A percentile compares a stretch with the other conserved stretches of the same genome.
These are phyloP conservation scores for Drosophila albomicans DNA, from an alignment of 1,140 invertebrate genomes.

Conservation along the genomic window DNA sequence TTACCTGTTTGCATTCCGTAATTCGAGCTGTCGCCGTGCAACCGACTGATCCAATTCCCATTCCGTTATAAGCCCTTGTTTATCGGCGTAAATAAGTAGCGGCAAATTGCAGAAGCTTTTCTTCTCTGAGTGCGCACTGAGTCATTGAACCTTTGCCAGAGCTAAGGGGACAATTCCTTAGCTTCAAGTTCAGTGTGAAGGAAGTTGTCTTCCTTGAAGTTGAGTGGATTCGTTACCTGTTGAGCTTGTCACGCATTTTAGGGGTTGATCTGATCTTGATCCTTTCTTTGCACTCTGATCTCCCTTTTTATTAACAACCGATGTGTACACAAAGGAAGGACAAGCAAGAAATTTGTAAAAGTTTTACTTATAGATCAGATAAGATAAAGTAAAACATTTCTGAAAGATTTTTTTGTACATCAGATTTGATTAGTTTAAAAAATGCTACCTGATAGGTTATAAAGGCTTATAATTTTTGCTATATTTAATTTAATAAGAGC, in stretches of 20 bases:
- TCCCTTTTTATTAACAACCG: no score
- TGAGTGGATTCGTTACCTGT: background rate
- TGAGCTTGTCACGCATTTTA: background rate
- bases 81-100: constrained; percentile 15
- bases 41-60: constrained; percentile 42
- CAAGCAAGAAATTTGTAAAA: no score
- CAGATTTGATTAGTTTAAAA: no score
- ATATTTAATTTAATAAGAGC: no score
- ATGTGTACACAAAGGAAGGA: no score
- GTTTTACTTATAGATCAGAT: no score
- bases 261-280: background rate
- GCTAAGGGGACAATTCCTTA: background rate
- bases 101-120: constrained; percentile 5
- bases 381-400: no score
- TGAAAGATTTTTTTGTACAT: no score
- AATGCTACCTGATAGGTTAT: no score
- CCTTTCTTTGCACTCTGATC: background rate
- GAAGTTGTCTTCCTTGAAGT: constrained; percentile 7
- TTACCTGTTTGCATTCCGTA: constrained; percentile 48
- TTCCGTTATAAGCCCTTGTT: constrained; percentile 32
- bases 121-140: background rate
- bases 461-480: no score
- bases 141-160: constrained; percentile 4
- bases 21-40: constrained; percentile 45
- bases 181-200: background rate